Evolutionary conservation across 2,113 vertebrate species (phyloP).

Genomic region (Circaetus cinerascens): DNA sequence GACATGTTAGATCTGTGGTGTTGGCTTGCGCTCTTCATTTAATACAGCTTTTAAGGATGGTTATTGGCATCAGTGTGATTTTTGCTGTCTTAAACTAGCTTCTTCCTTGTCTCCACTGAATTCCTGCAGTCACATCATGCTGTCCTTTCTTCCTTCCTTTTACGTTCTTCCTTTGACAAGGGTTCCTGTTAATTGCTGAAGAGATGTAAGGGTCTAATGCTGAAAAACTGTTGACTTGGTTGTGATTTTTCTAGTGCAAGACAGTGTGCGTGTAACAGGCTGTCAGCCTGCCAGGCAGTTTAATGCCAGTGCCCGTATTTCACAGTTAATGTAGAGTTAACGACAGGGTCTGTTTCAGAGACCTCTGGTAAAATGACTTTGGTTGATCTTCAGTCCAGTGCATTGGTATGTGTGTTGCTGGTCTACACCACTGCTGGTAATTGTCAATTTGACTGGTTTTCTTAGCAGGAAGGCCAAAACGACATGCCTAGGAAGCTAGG

Average conservation of each 20-base stretch:
- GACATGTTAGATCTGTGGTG: accelerated
- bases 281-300: not conserved
- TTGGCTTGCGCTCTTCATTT: not conserved
- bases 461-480: not conserved
- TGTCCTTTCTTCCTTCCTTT: not conserved
- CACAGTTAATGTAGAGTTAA: not conserved
- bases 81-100: not conserved
- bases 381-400: not conserved
- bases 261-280: not conserved
- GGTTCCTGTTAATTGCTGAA: not conserved
- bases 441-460: not conserved
- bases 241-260: not conserved
- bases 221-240: not conserved
- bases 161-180: not conserved
- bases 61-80: not conserved
- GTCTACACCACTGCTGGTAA: not conserved
- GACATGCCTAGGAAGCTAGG: not conserved
- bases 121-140: not conserved
- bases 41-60: not conserved
- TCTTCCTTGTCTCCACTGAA: not conserved
- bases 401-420: not conserved
- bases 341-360: not conserved
- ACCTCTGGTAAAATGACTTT: not conserved
- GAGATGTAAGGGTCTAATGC: not conserved
- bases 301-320: accelerated